These are phyloP conservation scores for Nannobrachium achirus DNA, from an alignment of 2,113 vertebrate genomes.

Conservation along the genomic window DNA sequence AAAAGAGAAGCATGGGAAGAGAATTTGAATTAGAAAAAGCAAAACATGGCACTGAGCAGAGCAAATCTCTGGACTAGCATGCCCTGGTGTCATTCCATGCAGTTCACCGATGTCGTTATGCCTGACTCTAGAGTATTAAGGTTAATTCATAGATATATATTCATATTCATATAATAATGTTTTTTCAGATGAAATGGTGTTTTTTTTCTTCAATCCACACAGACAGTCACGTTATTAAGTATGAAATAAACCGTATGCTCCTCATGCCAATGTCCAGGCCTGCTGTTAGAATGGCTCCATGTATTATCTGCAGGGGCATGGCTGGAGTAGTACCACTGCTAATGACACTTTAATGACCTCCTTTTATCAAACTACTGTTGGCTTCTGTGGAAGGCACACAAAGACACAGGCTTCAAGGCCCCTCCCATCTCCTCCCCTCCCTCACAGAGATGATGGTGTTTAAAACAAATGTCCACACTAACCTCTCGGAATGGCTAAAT, in stretches of 20 bases:
- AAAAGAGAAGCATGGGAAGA: background rate
- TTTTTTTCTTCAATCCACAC: too few relatives aligned
- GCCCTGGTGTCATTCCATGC: background rate
- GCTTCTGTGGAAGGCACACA: slow-evolving; percentile 59
- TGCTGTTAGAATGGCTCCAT: slow-evolving; percentile 55
- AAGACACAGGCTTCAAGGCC: slow-evolving; percentile 56
- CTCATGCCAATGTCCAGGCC: slow-evolving; percentile 19
- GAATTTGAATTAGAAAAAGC: background rate
- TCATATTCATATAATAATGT: too few relatives aligned
- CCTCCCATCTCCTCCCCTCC: background rate
- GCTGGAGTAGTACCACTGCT: slow-evolving; percentile 58
- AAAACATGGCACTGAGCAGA: background rate
- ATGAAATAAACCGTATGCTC: background rate
- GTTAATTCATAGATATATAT: too few relatives aligned
- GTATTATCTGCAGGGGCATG: slow-evolving; percentile 65
- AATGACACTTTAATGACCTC: slow-evolving; percentile 80
- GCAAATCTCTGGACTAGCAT: slow-evolving; percentile 2
- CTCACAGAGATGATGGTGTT: slow-evolving; percentile 16
- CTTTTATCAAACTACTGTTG: slow-evolving; percentile 72
- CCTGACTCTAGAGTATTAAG: background rate
- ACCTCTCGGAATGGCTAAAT: slow-evolving; percentile 2
- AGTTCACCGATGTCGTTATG: background rate
- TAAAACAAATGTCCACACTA: slow-evolving; percentile 12
- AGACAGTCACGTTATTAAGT: too few relatives aligned
- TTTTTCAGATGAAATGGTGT: too few relatives aligned